Percentiles rank a stretch among this genome's conserved stretches.
phyloP scores from a whole-genome alignment of 2,113 vertebrate genomes.

The Willisornis vidua region DNA sequence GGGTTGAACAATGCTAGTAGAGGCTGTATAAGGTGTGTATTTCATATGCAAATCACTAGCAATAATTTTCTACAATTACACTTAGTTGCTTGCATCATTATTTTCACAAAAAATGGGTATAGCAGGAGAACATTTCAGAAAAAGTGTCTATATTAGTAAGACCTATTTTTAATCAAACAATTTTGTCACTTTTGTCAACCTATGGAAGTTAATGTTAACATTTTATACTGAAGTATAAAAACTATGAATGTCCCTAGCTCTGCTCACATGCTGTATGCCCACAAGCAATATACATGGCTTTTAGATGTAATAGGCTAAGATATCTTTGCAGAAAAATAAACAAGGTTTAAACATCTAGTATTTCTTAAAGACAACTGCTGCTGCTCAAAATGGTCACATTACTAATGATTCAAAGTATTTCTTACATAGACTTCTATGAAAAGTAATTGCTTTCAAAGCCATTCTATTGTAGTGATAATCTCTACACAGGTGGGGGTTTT shows the following conservation, averaged over 20 bases:
- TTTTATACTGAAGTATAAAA: not conserved
- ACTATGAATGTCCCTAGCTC: not conserved
- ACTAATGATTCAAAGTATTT: not conserved
- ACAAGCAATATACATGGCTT: not conserved
- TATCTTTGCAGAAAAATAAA: not conserved
- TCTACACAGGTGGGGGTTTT: not conserved
- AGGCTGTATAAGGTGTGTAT: conserved; percentile 72
- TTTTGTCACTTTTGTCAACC: not conserved
- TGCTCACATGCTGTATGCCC: not conserved
- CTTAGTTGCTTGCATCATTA: conserved; percentile 63
- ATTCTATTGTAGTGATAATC: not conserved
- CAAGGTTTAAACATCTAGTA: not conserved
- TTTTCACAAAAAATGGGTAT: conserved; percentile 56
- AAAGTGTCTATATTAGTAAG: conserved; percentile 18
- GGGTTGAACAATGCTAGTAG: conserved; percentile 70
- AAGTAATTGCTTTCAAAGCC: not conserved
- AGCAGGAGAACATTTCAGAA: conserved; percentile 31
- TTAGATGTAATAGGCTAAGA: not conserved
- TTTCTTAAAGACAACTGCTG: not conserved
- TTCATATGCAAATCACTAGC: conserved; percentile 75
- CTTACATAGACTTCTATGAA: not conserved
- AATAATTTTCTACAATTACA: conserved; percentile 71
- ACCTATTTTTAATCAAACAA: conserved; percentile 40
- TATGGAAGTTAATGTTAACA: not conserved
- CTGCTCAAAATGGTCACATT: not conserved